These are phyloP conservation scores for Nowickia ferox DNA, from an alignment of 2,888 invertebrate species.

Conservation along the genomic window DNA sequence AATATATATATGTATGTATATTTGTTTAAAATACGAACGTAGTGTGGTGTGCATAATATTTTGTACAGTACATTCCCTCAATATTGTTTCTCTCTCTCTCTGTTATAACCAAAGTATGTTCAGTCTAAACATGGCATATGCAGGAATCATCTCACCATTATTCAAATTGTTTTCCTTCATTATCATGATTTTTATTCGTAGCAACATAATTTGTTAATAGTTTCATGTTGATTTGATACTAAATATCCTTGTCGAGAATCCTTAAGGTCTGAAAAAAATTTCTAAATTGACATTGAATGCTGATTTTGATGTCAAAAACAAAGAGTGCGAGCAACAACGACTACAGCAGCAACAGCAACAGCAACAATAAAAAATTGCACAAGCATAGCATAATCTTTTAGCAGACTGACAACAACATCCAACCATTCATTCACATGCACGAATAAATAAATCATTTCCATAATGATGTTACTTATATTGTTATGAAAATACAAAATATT, in stretches of 20 bases:
- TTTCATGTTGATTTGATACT: constrained; percentile 33
- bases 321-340: constrained; percentile 10
- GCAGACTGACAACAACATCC: constrained; percentile 25
- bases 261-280: constrained; percentile 18
- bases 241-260: constrained; percentile 54
- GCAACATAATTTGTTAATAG: not conserved
- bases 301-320: constrained; percentile 56
- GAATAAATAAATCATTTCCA: constrained; percentile 2
- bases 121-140: not conserved
- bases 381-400: constrained; percentile 1
- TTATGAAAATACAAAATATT: constrained; percentile 34
- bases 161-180: not conserved
- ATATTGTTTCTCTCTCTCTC: too few relatives aligned
- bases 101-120: not conserved
- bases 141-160: not conserved
- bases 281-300: constrained; percentile 52
- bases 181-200: not conserved
- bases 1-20: too few relatives aligned
- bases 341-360: not conserved
- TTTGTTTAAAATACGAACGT: too few relatives aligned
- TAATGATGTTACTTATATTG: constrained; percentile 34
- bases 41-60: too few relatives aligned
- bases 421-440: not conserved
- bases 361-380: constrained; percentile 23
- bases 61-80: too few relatives aligned